Evolutionary conservation across 2,113 vertebrate genomes (phyloP), one percentile per base, ranked within the genome.

Genomic region (Vulpes vulpes): DNA sequence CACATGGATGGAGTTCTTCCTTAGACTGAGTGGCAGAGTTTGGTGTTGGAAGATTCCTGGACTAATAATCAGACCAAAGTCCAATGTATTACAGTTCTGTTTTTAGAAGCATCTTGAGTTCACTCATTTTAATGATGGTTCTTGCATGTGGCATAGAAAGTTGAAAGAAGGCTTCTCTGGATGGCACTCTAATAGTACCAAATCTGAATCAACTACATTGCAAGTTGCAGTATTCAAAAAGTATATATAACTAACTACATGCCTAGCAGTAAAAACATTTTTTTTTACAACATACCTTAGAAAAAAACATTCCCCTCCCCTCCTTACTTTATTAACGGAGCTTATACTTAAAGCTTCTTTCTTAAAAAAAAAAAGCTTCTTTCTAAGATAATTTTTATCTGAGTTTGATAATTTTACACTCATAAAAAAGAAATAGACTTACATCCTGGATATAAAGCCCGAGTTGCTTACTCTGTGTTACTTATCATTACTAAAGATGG

Each of bases 371-470:
- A 7, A 43, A 7, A 43, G 6, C 7, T 43, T 43, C 43, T 43
- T 43, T 43, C 5, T 85, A 64, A 94, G n/a, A 32, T 80, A 35
- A 53, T 49, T 96, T 43, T 91, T 49, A 69, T 64, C 35, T 57
- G 43, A 65, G 69, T 85, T 90, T 55, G 43, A 85, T 79, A 85
- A 71, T 57, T 71, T 73, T 69, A 89, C 32, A 57, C n/a, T 9
- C 16, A 43, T 89, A 60, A 94, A 81, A 94, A 86, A 69, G 67
- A 79, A 80, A 91, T 8, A 80, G 69, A 93, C 64, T 69, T 49
- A 35, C 4, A 17, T 73, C 22, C n/a, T 22, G 20, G 38, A 27
- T 71, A 9, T 22, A 43, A 96, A 80, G n/a, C 22, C 64, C 49
- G 64, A 57, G 51, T 5, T 11, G 55, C 71, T 85, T 64, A 35